A percentile compares a stretch with the other conserved stretches of the same genome.
Conservation (phyloP, 2,888 invertebrate species). For the Caenorhabditis sinica region DNA sequence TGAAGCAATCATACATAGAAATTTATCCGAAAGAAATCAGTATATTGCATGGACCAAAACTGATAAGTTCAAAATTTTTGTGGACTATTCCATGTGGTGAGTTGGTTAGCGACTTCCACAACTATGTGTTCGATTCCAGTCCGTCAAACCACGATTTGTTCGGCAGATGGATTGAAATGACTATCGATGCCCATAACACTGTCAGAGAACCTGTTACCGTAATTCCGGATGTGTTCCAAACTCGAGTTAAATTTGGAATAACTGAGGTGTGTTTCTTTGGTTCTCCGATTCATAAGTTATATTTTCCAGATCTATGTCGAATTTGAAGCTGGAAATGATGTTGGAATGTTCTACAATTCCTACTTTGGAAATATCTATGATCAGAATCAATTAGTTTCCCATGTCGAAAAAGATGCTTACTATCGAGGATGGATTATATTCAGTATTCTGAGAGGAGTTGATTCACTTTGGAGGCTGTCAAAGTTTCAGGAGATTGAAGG, state of each 20-base stretch:
- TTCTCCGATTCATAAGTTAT: background rate
- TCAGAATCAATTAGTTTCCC: background rate
- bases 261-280: background rate
- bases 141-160: background rate
- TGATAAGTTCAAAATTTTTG: background rate
- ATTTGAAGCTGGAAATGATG: background rate
- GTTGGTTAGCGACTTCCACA: background rate
- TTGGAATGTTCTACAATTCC: background rate
- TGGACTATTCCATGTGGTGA: background rate
- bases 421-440: conserved; percentile 34
- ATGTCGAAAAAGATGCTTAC: background rate
- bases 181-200: background rate
- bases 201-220: background rate
- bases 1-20: conserved; percentile 4
- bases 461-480: background rate
- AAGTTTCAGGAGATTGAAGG: background rate
- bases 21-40: background rate
- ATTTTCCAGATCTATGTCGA: background rate
- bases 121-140: background rate
- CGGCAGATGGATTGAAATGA: conserved; percentile 7
- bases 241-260: background rate
- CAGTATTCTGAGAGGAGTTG: background rate
- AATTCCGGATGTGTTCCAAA: conserved; percentile 10
- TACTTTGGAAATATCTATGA: conserved; percentile 33
- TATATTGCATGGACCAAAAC: conserved; percentile 11